Evolutionary conservation across 2,888 invertebrate genomes (phyloP), one percentile per base, ranked within the genome.

Genomic region (Lasioglossum malachurum): DNA sequence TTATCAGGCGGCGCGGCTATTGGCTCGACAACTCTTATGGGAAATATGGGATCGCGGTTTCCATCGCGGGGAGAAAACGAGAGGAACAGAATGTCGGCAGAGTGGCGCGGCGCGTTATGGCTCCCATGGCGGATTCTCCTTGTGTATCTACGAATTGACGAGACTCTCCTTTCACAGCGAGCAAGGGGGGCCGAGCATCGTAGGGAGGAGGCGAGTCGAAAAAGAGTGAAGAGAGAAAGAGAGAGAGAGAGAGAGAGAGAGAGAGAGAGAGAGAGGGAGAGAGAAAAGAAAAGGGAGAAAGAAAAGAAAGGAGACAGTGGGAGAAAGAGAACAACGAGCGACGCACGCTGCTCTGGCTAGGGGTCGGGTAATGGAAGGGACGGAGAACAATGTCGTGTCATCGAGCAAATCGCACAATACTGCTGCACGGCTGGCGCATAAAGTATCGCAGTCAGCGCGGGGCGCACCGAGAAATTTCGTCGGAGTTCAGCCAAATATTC

Each of bases 351-450:
- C 57, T 75, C 69, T 64, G 75, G 77, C 79, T 90, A 80, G 92
- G 93, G 93, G 89, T 23, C 89, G 89, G 82, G 88, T 93, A 93
- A 93, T 92, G 92, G 90, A 91, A 92, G 93, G 91, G 93, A 89
- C 88, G 78, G 80, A 84, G 90, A 88, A 89, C 90, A 88, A 88
- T 91, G 83, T 87, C 86, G 87, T 78, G 84, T 90, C 88, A 90
- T 91, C 90, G 84, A 86, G 87, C 86, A 90, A 89, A 87, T 88
- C 84, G 87, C 74, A 85, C 88, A 80, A 87, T 89, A 90, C 83
- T 77, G 71, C 74, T 77, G 71, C 74, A 41, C 71, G 69, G 41
- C 75, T 69, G 79, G 74, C 57, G 46, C 80, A 71, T 80, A 83
- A 88, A 88, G 71, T 79, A 83, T 71, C 46, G 38, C 64, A 64